Conservation (phyloP, 1,140 invertebrate genomes). For the Drosophila repletoides region DNA sequence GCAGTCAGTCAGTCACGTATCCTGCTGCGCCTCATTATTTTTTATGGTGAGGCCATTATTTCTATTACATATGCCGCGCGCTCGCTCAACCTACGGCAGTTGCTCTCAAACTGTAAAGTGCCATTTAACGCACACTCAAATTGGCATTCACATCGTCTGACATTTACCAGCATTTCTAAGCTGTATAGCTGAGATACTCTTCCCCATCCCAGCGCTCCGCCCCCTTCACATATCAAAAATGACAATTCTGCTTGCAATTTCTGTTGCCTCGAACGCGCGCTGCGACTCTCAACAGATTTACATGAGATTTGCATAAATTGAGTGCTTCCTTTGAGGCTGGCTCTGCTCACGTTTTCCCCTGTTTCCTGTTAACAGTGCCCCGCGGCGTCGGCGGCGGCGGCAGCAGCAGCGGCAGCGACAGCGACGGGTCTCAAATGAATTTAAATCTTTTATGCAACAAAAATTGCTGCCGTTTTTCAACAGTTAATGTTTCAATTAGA, state of each 20-base stretch:
- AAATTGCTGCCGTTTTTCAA: conserved; percentile 62
- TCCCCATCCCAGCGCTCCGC: background rate
- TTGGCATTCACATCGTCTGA: conserved; percentile 23
- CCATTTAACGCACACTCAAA: conserved; percentile 66
- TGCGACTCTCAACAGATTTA: conserved; percentile 72
- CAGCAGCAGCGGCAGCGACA: background rate
- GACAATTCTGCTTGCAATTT: conserved; percentile 34
- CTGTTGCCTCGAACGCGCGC: background rate
- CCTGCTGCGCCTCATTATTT: conserved; percentile 64
- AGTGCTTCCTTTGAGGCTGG: conserved; percentile 75
- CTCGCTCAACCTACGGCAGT: conserved; percentile 14
- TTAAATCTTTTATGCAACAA: conserved; percentile 72
- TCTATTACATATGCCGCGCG: conserved; percentile 52
- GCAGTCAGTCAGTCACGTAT: conserved; percentile 6
- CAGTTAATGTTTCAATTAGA: conserved; percentile 81
- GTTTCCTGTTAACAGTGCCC: background rate
- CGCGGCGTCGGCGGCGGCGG: background rate
- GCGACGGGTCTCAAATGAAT: conserved; percentile 58
- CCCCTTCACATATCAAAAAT: background rate
- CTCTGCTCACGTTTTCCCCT: conserved; percentile 31
- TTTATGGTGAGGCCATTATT: conserved; percentile 65
- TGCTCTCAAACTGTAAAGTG: conserved; percentile 56
- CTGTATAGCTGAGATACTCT: background rate
- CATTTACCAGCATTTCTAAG: conserved; percentile 39
- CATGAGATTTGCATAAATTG: conserved; percentile 82